Evolutionary conservation across 2,888 invertebrate species (phyloP).

Genomic region (Drymonia ruficornis): DNA sequence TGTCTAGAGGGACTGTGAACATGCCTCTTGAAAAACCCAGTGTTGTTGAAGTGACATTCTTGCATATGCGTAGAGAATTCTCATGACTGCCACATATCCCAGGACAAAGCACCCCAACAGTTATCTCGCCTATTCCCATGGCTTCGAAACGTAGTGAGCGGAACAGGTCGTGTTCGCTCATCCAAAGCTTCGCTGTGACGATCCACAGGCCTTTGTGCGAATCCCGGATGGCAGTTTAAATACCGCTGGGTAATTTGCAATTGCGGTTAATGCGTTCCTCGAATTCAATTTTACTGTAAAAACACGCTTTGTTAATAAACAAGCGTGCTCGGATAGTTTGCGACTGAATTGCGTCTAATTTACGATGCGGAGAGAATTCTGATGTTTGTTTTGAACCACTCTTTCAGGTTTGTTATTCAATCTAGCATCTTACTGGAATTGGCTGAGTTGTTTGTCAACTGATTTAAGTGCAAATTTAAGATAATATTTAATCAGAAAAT

Average conservation of each 20-base stretch:
- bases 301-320: conserved; percentile 25
- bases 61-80: too few relatives aligned
- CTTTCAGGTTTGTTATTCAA: too few relatives aligned
- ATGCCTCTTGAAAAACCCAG: too few relatives aligned
- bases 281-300: conserved; percentile 43
- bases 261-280: conserved; percentile 53
- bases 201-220: conserved; percentile 41
- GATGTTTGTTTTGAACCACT: neutral
- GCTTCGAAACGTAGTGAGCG: conserved; percentile 48
- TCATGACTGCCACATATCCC: neutral
- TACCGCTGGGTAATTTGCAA: conserved; percentile 50
- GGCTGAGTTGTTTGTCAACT: too few relatives aligned
- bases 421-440: too few relatives aligned
- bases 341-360: neutral
- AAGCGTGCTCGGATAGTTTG: conserved; percentile 14
- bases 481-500: too few relatives aligned
- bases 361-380: neutral
- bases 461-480: too few relatives aligned
- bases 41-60: too few relatives aligned
- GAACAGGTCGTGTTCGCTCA: conserved; percentile 55
- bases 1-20: too few relatives aligned
- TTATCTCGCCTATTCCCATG: conserved; percentile 57
- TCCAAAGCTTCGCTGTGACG: conserved; percentile 38
- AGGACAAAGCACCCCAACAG: neutral
- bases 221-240: conserved; percentile 52